These are phyloP conservation scores for Oxyteleia sp. DNA, from an alignment of 2,888 invertebrate species.

Conservation along the genomic window DNA sequence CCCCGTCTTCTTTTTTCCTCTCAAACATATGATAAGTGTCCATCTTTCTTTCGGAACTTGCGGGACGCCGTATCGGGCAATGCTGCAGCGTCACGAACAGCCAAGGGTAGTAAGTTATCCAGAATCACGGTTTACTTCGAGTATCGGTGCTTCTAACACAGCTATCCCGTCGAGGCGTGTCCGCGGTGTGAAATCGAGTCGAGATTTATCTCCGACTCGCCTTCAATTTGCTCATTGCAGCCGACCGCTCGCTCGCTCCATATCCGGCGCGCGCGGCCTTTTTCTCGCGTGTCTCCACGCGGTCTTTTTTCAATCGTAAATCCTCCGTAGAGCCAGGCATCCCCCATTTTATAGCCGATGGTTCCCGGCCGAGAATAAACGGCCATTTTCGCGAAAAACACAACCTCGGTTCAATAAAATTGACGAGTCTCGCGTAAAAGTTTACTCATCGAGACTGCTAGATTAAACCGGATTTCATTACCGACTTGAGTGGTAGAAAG, in stretches of 20 bases:
- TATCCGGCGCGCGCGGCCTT: slow-evolving; percentile 59
- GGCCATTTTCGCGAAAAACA: slow-evolving; percentile 48
- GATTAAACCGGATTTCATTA: slow-evolving; percentile 40
- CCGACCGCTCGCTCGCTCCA: slow-evolving; percentile 65
- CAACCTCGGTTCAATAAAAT: slow-evolving; percentile 39
- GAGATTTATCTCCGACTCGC: no score
- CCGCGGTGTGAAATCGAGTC: no score
- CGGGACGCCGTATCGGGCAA: no score
- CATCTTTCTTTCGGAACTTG: no score
- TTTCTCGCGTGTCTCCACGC: slow-evolving; percentile 65
- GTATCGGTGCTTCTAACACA: no score
- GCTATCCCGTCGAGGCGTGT: no score
- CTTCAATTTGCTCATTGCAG: no score
- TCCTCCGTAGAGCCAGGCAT: slow-evolving; percentile 23
- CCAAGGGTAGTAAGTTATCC: no score
- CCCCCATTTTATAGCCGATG: slow-evolving; percentile 49
- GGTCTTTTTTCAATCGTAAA: slow-evolving; percentile 62
- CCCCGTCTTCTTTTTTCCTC: no score
- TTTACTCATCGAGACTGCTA: slow-evolving; percentile 37
- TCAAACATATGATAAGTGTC: no score
- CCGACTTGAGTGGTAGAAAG: neutral
- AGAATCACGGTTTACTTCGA: no score
- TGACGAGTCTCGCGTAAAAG: slow-evolving; percentile 47
- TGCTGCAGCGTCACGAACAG: no score
- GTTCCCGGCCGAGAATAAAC: slow-evolving; percentile 44